These are phyloP conservation scores for Fulica atra DNA, from an alignment of 2,113 vertebrate genomes.

Conservation along the genomic window DNA sequence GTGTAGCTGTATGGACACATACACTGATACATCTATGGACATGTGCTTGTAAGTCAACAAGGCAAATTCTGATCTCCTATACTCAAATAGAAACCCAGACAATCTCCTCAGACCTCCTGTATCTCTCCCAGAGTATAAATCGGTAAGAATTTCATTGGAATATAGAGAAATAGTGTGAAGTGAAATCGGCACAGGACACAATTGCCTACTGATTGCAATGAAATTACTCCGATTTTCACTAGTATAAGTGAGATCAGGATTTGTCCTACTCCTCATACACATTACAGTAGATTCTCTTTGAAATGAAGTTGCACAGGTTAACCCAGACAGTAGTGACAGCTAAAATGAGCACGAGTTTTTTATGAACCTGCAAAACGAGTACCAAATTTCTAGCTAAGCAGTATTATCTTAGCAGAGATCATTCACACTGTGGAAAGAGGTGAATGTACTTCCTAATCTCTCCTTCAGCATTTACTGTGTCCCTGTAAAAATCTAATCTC, in stretches of 20 bases:
- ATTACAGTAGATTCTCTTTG: constrained; percentile 71
- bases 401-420: not conserved
- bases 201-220: not conserved
- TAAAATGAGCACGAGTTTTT: not conserved
- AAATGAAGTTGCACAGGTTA: constrained; percentile 63
- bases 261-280: not conserved
- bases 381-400: constrained; percentile 12
- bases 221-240: constrained; percentile 49
- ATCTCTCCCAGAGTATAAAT: constrained; percentile 5
- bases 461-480: constrained; percentile 14
- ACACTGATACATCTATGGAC: not conserved
- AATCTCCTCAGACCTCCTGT: not conserved
- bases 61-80: constrained; percentile 63
- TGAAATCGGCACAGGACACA: not conserved
- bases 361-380: not conserved
- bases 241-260: constrained; percentile 52
- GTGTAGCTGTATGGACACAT: not conserved
- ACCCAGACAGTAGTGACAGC: constrained; percentile 55
- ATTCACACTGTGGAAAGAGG: constrained; percentile 51
- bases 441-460: constrained; percentile 48
- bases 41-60: not conserved
- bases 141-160: constrained; percentile 55
- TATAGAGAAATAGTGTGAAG: not conserved
- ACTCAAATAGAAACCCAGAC: not conserved
- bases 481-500: not conserved